A percentile compares a stretch with the other conserved stretches of the same genome.
phyloP scores from a whole-genome alignment of 2,797 vertebrate genomes.

The Protosalanx chinensis region DNA sequence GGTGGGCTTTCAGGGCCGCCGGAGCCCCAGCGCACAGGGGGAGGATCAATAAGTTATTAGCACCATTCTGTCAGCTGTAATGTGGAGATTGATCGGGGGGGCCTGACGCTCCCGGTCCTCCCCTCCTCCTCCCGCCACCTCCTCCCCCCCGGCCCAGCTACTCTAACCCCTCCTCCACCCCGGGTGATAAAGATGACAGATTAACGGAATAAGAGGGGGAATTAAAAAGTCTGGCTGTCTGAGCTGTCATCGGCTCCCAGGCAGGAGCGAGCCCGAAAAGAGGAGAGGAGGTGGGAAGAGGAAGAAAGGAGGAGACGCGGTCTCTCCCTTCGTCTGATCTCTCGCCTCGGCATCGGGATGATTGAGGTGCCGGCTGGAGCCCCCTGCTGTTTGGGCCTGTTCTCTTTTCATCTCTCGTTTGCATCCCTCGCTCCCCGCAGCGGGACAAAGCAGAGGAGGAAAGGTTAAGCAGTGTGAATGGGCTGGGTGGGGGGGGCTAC shows the following conservation, averaged over 20 bases:
- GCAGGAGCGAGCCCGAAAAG: constrained; percentile 52
- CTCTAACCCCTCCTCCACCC: constrained; percentile 72
- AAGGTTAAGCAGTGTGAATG: constrained; percentile 35
- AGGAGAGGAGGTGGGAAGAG: constrained; percentile 33
- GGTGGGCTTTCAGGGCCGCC: constrained; percentile 83
- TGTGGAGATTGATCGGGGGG: constrained; percentile 98
- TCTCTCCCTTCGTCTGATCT: constrained; percentile 42
- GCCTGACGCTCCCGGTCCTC: constrained; percentile 75
- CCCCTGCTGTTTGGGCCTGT: constrained; percentile 48
- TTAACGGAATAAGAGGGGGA: constrained; percentile 95
- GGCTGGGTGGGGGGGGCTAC: constrained; percentile 13
- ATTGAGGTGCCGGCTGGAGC: constrained; percentile 42
- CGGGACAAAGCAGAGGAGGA: constrained; percentile 30
- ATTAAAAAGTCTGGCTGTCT: constrained; percentile 93
- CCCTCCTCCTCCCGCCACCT: constrained; percentile 64
- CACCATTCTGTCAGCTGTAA: constrained; percentile 99
- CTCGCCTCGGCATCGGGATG: constrained; percentile 36
- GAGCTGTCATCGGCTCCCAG: constrained; percentile 77
- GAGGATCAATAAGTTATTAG: constrained; percentile 99
- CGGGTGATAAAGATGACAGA: constrained; percentile 99
- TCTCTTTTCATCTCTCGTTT: constrained; percentile 40
- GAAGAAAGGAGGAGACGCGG: constrained; percentile 41
- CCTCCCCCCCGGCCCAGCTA: constrained; percentile 70
- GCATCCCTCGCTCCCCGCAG: constrained; percentile 37
- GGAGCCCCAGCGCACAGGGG: constrained; percentile 80